These are phyloP conservation scores for Helicoverpa assulta DNA, from an alignment of 2,888 invertebrate genomes.

Conservation along the genomic window DNA sequence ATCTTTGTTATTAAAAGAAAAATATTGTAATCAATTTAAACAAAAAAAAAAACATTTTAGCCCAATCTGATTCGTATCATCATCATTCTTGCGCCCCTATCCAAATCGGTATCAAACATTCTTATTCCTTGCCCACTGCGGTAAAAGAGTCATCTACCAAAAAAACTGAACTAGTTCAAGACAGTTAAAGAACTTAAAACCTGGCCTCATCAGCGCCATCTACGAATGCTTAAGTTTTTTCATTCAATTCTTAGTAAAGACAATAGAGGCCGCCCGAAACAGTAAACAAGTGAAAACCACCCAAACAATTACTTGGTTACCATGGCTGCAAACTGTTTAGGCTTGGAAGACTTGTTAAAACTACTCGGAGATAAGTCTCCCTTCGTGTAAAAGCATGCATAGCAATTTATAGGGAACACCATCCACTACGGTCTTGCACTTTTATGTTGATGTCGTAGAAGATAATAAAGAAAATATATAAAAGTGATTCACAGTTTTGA, in stretches of 20 bases:
- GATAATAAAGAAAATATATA: too few relatives aligned
- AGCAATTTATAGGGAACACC: too few relatives aligned
- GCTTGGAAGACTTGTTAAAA: background rate
- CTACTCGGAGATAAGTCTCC: background rate
- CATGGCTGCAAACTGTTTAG: slow-evolving; percentile 1
- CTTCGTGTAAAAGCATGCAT: background rate
- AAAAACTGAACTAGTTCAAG: background rate
- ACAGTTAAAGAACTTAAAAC: background rate
- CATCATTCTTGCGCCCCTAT: too few relatives aligned
- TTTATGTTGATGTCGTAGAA: too few relatives aligned
- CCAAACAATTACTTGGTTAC: slow-evolving; percentile 8
- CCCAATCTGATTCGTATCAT: too few relatives aligned
- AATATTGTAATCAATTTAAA: too few relatives aligned
- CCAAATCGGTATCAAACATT: too few relatives aligned
- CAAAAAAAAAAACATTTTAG: too few relatives aligned
- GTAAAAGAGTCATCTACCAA: slow-evolving; percentile 14
- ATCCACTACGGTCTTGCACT: too few relatives aligned
- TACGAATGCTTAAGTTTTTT: slow-evolving; percentile 12
- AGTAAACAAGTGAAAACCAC: slow-evolving; percentile 3
- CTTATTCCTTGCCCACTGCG: background rate
- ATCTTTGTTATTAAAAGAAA: too few relatives aligned
- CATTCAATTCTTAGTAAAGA: slow-evolving; percentile 8
- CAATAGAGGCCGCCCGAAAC: slow-evolving; percentile 39
- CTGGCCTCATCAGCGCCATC: slow-evolving; percentile 42
- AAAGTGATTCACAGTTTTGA: too few relatives aligned